phyloP scores from a whole-genome alignment of 2,113 vertebrate genomes.

The Suncus etruscus region DNA sequence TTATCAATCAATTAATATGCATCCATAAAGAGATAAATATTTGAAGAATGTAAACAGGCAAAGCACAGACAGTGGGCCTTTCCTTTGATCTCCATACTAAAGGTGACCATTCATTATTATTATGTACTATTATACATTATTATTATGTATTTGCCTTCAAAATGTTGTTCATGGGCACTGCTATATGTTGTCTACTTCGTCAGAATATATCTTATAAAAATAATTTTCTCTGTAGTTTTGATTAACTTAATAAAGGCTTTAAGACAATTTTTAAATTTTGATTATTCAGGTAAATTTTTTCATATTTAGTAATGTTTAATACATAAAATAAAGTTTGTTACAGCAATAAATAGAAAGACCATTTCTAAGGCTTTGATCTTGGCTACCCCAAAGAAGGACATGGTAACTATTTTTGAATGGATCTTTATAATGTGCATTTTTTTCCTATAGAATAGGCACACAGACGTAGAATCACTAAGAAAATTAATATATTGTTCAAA shows the following conservation, averaged over 20 bases:
- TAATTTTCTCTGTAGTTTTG: neutral
- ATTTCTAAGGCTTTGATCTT: neutral
- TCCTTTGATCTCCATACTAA: neutral
- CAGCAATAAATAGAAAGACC: neutral
- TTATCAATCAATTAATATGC: neutral
- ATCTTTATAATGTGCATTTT: conserved; percentile 21
- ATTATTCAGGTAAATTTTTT: neutral
- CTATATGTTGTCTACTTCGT: neutral
- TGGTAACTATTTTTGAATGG: neutral
- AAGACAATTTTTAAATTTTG: neutral
- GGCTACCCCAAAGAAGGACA: neutral
- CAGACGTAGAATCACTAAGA: neutral
- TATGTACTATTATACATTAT: no score
- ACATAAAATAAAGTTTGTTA: neutral
- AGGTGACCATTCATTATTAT: neutral
- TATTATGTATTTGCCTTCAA: neutral
- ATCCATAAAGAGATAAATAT: neutral
- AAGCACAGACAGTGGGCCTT: rapidly evolving
- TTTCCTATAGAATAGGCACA: neutral
- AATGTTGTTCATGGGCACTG: neutral
- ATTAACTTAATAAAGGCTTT: neutral
- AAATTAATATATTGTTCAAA: neutral
- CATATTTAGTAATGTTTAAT: neutral
- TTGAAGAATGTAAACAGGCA: neutral
- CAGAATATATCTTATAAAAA: conserved; percentile 6